Percentiles rank a stretch among this genome's conserved stretches.
These are phyloP conservation scores for Camelus dromedarius DNA, from an alignment of 2,113 vertebrate genomes.

Conservation along the genomic window DNA sequence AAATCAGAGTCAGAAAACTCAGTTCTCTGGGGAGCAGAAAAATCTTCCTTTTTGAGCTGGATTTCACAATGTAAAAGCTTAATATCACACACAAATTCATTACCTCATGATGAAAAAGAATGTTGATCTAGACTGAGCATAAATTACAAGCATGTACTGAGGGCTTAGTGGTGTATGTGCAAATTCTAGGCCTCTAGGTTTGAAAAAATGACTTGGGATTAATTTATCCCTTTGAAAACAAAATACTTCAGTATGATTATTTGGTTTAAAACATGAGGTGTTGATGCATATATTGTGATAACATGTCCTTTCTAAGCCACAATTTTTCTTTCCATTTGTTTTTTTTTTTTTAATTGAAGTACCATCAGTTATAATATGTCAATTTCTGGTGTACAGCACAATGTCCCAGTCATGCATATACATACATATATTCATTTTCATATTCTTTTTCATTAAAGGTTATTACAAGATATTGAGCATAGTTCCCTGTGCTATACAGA, in stretches of 20 bases:
- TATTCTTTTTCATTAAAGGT: no score
- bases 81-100: constrained; percentile 61
- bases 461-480: no score
- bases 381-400: no score
- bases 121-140: constrained; percentile 26
- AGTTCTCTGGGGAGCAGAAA: constrained; percentile 57
- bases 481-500: no score
- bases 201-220: background rate
- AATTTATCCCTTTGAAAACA: background rate
- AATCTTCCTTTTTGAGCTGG: constrained; percentile 35
- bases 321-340: background rate
- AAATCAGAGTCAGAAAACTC: constrained; percentile 68
- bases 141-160: constrained; percentile 60
- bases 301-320: background rate
- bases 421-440: no score
- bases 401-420: no score
- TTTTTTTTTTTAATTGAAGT: no score
- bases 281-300: background rate
- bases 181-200: background rate
- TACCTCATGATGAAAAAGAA: constrained; percentile 70
- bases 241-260: background rate
- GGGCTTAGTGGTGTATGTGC: background rate
- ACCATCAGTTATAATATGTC: no score
- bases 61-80: constrained; percentile 68
- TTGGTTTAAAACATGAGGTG: background rate